Percentiles rank a stretch among this genome's conserved stretches.
Evolutionary conservation across 2,797 vertebrate species (phyloP).

Genomic region (Siniperca scherzeri): DNA sequence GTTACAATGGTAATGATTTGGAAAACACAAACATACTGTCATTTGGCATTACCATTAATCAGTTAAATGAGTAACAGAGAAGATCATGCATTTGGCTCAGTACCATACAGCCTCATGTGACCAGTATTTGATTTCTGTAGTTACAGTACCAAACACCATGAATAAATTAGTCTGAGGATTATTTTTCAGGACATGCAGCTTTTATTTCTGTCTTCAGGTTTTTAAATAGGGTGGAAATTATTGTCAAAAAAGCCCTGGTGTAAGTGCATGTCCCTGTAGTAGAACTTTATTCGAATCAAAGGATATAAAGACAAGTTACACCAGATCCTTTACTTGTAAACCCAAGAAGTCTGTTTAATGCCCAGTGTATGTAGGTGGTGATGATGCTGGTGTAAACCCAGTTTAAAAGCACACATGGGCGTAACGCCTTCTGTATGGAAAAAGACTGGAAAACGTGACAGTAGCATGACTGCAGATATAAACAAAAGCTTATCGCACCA

Average conservation of each 20-base stretch:
- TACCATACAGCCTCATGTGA: neutral
- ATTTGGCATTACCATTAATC: neutral
- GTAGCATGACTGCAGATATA: conserved; percentile 38
- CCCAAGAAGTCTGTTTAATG: neutral
- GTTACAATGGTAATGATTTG: neutral
- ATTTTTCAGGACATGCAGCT: neutral
- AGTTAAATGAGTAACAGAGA: neutral
- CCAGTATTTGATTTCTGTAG: neutral
- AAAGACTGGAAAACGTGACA: conserved; percentile 32
- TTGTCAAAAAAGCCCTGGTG: neutral
- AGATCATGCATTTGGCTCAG: neutral
- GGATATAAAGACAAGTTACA: conserved; percentile 31
- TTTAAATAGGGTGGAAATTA: neutral
- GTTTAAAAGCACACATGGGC: neutral
- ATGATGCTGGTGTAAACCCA: neutral
- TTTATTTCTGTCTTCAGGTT: neutral
- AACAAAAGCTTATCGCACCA: conserved; percentile 24
- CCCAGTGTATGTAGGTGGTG: neutral
- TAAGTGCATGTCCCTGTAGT: neutral
- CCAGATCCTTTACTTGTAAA: conserved; percentile 14
- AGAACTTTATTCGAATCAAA: conserved; percentile 7
- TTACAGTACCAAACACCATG: neutral
- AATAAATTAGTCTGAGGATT: conserved; percentile 8
- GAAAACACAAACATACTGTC: neutral
- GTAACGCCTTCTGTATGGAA: conserved; percentile 2